A percentile compares a stretch with the other conserved stretches of the same genome.
Evolutionary conservation across 2,888 invertebrate species (phyloP).

Genomic region (Stramonita haemastoma): DNA sequence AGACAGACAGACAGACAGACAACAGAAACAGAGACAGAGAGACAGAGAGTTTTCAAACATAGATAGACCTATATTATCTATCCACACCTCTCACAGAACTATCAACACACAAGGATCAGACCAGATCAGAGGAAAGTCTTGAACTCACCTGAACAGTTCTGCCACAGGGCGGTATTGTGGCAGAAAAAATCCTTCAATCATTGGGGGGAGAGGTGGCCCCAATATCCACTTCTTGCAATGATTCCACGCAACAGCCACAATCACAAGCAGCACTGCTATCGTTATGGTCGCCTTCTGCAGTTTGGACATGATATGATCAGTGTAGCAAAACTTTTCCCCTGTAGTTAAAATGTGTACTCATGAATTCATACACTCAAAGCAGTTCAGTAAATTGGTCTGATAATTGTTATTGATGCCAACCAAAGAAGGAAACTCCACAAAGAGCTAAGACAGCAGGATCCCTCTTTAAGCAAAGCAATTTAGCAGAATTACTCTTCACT

Average conservation of each 20-base stretch:
- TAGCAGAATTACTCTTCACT: too few species aligned
- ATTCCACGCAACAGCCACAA: constrained; percentile 6
- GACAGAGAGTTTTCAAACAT: background rate
- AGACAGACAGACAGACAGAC: too few species aligned
- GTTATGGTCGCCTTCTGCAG: background rate
- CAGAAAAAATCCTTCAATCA: constrained; percentile 28
- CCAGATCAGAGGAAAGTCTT: background rate
- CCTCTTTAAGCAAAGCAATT: too few species aligned
- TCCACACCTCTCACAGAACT: background rate
- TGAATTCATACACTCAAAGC: too few species aligned
- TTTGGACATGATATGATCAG: too few species aligned
- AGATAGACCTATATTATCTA: background rate
- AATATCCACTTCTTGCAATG: background rate
- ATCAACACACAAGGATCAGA: background rate
- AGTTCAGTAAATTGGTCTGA: too few species aligned
- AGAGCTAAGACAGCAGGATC: too few species aligned
- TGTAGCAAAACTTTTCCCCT: too few species aligned
- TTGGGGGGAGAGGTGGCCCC: constrained; percentile 1
- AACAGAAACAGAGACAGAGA: too few species aligned
- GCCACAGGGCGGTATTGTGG: constrained; percentile 39
- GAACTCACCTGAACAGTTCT: constrained; percentile 31
- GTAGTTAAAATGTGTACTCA: too few species aligned
- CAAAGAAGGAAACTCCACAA: too few species aligned
- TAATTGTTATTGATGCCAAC: too few species aligned
- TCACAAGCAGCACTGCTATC: background rate